Evolutionary conservation across 2,797 vertebrate species (phyloP), one percentile per base, ranked within the genome.

Genomic region (Pangasius larnaudii): DNA sequence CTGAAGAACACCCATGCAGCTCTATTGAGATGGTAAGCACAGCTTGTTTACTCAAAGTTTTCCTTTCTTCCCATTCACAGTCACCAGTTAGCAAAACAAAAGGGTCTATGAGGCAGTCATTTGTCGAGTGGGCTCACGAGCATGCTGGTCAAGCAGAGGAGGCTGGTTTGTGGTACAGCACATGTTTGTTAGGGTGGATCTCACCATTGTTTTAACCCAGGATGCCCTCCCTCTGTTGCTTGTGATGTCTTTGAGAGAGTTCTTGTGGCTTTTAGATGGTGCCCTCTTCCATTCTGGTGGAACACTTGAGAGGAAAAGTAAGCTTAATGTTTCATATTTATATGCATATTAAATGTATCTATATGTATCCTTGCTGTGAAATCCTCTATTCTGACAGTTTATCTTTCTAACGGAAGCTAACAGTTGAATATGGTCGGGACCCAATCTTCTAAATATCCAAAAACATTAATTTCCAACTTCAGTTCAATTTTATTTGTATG

Each of bases 151-250:
- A 93, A 93, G 93, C 91, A 91, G 92, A 93, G 92, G 92, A 61
- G 92, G 93, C 92, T 91, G 94, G 92, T 96, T 95, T 95, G 91
- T 94, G 95, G 94, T 95, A 92, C 92, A 94, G 93, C 93, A 95
- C 92, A 94, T 94, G 94, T 96, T 96, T 96, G 94, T 95, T 87
- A 88, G 91, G 91, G 94, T 95, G 92, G 95, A 94, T 92, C 90
- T 91, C 91, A 93, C 93, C 95, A 95, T 96, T 96, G 95, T 96
- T 95, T 96, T 96, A 95, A 95, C 95, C 94, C 80, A 93, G 88
- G 93, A 91, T 84, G 80, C 91, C 89, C 89, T 91, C 92, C 90
- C 75, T 90, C 81, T 78, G 84, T 65, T 86, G 74, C 90, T 88
- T 90, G 84, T 91, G 89, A 91, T 91, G 87, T 89, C 91, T 91